Evolutionary conservation across 2,113 vertebrate genomes (phyloP).

Genomic region (Semicossyphus pulcher): DNA sequence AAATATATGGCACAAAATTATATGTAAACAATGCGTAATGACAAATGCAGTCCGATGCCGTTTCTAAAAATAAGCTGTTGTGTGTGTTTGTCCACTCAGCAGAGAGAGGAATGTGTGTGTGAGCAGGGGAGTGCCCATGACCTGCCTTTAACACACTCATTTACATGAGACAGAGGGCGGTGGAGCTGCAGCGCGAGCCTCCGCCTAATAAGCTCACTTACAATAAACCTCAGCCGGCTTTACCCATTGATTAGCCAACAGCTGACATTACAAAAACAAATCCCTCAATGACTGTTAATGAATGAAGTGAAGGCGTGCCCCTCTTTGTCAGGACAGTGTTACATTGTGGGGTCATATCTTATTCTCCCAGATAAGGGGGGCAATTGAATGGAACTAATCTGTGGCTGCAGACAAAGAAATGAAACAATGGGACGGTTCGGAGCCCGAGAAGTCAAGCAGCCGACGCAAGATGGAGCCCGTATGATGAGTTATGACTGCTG

Average conservation of each 20-base stretch:
- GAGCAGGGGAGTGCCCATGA: constrained; percentile 28
- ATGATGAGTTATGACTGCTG: constrained; percentile 56
- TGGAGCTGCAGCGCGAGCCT: constrained; percentile 24
- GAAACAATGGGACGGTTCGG: constrained; percentile 34
- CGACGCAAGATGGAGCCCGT: not conserved
- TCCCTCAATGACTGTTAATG: constrained; percentile 49
- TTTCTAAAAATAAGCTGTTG: constrained; percentile 2
- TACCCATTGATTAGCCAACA: constrained; percentile 66
- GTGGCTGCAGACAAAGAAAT: constrained; percentile 24
- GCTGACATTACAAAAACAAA: constrained; percentile 66
- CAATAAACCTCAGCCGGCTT: constrained; percentile 73
- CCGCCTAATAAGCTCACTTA: constrained; percentile 67
- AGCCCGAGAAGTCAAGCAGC: constrained; percentile 26
- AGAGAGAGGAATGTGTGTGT: constrained; percentile 24
- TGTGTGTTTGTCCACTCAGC: constrained; percentile 21
- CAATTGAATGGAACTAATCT: constrained; percentile 47
- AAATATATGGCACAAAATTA: too few species aligned
- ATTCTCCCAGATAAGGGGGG: not conserved
- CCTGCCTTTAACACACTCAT: constrained; percentile 31
- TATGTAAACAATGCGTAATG: not conserved
- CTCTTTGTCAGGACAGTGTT: not conserved
- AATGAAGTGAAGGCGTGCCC: constrained; percentile 4
- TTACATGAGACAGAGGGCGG: constrained; percentile 32
- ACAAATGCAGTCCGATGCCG: not conserved
- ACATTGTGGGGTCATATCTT: not conserved